Evolutionary conservation across 1,140 invertebrate genomes (phyloP).

Genomic region (Chironomus tepperi): DNA sequence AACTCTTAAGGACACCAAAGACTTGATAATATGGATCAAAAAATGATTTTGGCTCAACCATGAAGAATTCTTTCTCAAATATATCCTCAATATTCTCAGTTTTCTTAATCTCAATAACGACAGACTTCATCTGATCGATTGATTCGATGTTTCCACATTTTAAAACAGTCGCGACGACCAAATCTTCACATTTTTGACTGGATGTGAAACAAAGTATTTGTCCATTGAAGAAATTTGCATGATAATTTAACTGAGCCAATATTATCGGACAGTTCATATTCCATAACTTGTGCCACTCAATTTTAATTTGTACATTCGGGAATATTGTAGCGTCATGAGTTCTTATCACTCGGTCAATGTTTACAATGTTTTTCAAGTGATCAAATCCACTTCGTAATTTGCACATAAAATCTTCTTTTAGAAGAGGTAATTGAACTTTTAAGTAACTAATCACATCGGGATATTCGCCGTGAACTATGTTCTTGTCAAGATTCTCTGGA

Average conservation of each 20-base stretch:
- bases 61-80: neutral
- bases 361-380: conserved; percentile 27
- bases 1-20: conserved; percentile 39
- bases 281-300: neutral
- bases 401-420: conserved; percentile 63
- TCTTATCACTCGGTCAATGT: conserved; percentile 29
- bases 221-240: neutral
- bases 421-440: conserved; percentile 63
- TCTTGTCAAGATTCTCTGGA: neutral
- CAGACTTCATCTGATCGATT: neutral
- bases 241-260: neutral
- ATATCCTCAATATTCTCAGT: neutral
- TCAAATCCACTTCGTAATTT: conserved; percentile 48
- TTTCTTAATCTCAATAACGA: neutral
- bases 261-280: neutral
- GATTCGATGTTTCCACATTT: neutral
- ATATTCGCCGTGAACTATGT: conserved; percentile 45
- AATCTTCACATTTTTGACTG: neutral
- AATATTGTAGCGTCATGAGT: neutral
- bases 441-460: conserved; percentile 59
- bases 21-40: conserved; percentile 47
- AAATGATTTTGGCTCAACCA: conserved; percentile 33
- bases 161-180: neutral
- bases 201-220: neutral
- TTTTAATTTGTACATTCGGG: neutral